These are phyloP conservation scores for Brachypalpus laphriformis DNA, from an alignment of 2,888 invertebrate species.

Conservation along the genomic window DNA sequence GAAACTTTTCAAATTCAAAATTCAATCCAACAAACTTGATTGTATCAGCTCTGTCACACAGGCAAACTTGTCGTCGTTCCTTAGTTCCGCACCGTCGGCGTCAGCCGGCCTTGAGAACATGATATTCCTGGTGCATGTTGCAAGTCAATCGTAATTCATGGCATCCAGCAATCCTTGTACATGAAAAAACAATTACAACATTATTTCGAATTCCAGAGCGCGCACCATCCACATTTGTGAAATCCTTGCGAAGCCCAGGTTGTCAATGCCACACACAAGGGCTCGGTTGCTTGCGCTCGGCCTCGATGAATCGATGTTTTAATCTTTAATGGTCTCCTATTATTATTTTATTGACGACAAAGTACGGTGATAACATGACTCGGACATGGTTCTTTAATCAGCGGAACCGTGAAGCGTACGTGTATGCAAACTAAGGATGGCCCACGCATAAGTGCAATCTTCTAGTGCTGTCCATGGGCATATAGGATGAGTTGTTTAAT, in stretches of 20 bases:
- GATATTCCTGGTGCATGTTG: conserved; percentile 45
- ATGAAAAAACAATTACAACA: conserved; percentile 73
- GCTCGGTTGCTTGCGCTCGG: conserved; percentile 1
- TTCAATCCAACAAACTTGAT: conserved; percentile 70
- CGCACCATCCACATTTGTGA: conserved; percentile 49
- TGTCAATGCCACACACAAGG: not conserved
- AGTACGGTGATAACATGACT: conserved; percentile 69
- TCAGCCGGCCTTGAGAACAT: conserved; percentile 47
- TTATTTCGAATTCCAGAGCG: conserved; percentile 52
- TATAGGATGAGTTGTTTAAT: conserved; percentile 67
- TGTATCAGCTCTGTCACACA: conserved; percentile 45
- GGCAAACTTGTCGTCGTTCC: conserved; percentile 24
- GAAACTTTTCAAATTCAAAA: conserved; percentile 52
- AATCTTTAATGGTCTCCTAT: conserved; percentile 67
- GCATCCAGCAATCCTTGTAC: conserved; percentile 62
- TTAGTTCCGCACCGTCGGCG: conserved; percentile 5
- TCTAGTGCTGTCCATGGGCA: conserved; percentile 45
- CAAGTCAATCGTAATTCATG: conserved; percentile 70
- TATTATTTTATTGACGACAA: conserved; percentile 72
- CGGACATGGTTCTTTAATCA: conserved; percentile 41
- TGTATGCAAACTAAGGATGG: conserved; percentile 36
- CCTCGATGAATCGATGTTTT: conserved; percentile 65
- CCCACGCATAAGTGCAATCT: conserved; percentile 66
- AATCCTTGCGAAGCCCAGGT: conserved; percentile 9
- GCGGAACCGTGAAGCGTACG: not conserved